Evolutionary conservation across 2,888 invertebrate species (phyloP).

Genomic region (Amphipoea lucens): DNA sequence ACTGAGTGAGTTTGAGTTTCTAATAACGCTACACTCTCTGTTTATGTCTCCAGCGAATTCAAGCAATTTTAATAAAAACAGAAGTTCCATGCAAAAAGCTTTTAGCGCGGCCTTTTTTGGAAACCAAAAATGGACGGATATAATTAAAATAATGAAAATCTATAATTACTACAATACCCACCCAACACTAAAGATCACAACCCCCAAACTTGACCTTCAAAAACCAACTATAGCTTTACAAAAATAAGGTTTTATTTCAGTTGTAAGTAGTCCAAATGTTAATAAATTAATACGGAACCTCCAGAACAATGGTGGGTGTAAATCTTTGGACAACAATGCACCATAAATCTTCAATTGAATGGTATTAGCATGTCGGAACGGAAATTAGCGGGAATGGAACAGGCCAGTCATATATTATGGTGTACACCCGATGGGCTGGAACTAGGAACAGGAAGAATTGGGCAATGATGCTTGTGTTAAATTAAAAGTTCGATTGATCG

Average conservation of each 20-base stretch:
- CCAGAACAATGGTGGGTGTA: slow-evolving; percentile 63
- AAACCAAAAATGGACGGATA: background rate
- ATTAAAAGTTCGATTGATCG: background rate
- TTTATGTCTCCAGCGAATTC: background rate
- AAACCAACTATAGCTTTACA: background rate
- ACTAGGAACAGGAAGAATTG: slow-evolving; percentile 23
- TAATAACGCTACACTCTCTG: background rate
- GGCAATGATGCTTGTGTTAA: background rate
- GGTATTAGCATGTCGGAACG: slow-evolving; percentile 65
- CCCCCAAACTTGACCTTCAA: background rate
- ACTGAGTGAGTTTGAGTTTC: background rate
- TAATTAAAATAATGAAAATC: slow-evolving; percentile 20
- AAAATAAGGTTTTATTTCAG: slow-evolving; percentile 14
- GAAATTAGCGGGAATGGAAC: slow-evolving; percentile 64
- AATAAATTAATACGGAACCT: slow-evolving; percentile 49
- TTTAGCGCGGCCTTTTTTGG: background rate
- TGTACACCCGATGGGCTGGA: slow-evolving; percentile 6
- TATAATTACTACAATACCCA: slow-evolving; percentile 12
- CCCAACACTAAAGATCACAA: slow-evolving; percentile 10
- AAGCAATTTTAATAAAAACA: background rate
- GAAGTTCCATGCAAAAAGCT: background rate
- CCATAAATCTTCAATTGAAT: slow-evolving; percentile 70
- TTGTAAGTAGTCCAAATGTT: slow-evolving; percentile 7
- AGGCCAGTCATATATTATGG: slow-evolving; percentile 56
- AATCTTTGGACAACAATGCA: slow-evolving; percentile 68